A percentile compares a stretch with the other conserved stretches of the same genome.
Conservation (phyloP, 2,888 invertebrate genomes). For the Galerucella pusilla region DNA sequence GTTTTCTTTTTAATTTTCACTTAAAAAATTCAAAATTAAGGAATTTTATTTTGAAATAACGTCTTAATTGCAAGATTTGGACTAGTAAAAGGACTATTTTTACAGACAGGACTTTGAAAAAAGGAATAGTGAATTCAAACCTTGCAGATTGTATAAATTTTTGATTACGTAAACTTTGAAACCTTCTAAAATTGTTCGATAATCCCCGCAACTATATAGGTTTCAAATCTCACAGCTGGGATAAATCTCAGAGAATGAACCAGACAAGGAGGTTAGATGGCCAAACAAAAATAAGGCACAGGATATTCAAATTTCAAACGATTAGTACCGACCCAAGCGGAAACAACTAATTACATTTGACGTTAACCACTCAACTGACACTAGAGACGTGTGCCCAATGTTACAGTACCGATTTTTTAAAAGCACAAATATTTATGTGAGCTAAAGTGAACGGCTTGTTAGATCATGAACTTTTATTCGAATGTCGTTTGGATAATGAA, state of each 20-base stretch:
- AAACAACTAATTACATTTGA: conserved; percentile 65
- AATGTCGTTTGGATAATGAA: conserved; percentile 22
- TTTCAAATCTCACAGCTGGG: conserved; percentile 45
- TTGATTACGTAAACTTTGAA: conserved; percentile 26
- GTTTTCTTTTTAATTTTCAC: too few relatives aligned
- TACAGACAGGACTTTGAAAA: too few relatives aligned
- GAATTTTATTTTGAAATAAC: too few relatives aligned
- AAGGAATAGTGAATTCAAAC: too few relatives aligned
- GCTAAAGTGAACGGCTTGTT: conserved; percentile 36
- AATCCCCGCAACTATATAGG: conserved; percentile 10
- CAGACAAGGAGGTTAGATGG: conserved; percentile 55
- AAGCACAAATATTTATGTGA: conserved; percentile 42
- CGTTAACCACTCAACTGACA: conserved; percentile 63
- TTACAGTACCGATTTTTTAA: conserved; percentile 40
- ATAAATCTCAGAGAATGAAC: conserved; percentile 51
- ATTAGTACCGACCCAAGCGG: conserved; percentile 63
- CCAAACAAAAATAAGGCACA: conserved; percentile 62
- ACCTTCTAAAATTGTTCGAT: conserved; percentile 22
- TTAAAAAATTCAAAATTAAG: too few relatives aligned
- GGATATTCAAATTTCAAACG: conserved; percentile 65
- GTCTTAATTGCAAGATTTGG: too few relatives aligned
- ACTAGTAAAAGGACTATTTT: too few relatives aligned
- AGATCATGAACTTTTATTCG: conserved; percentile 33
- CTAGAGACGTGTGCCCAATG: conserved; percentile 58
- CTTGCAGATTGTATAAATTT: too few relatives aligned